phyloP scores from a whole-genome alignment of 1,140 invertebrate species.

The Cydia strobilella region DNA sequence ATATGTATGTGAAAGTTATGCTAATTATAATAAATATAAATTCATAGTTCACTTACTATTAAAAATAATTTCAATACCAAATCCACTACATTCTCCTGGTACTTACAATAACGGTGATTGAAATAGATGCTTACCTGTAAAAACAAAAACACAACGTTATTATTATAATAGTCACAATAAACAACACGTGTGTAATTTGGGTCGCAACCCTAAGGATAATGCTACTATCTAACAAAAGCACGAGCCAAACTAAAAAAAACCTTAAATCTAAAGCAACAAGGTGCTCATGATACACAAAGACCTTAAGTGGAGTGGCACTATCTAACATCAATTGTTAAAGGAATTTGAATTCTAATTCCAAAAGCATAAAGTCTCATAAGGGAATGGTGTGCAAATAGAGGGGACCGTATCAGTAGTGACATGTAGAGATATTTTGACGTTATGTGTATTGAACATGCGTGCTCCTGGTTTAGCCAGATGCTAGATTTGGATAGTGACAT shows the following conservation, averaged over 20 bases:
- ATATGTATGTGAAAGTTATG: not conserved
- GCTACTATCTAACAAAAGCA: conserved; percentile 15
- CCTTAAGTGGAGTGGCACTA: conserved; percentile 10
- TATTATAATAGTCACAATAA: conserved; percentile 33
- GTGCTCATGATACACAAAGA: not conserved
- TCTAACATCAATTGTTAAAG: not conserved
- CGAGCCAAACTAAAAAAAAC: not conserved
- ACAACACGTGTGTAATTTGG: conserved; percentile 31
- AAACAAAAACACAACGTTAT: conserved; percentile 29
- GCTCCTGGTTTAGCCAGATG: conserved; percentile 23
- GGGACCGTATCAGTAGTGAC: conserved; percentile 20
- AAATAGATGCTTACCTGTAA: conserved; percentile 28
- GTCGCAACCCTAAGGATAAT: conserved; percentile 27
- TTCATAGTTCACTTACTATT: not conserved
- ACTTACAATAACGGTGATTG: not conserved
- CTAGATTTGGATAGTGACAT: conserved; percentile 18
- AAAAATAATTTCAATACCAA: not conserved
- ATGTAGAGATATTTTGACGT: conserved; percentile 32
- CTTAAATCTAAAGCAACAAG: not conserved
- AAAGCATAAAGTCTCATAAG: not conserved
- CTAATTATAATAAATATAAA: not conserved
- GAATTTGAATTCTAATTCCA: not conserved
- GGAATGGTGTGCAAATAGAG: conserved; percentile 14
- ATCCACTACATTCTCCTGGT: not conserved
- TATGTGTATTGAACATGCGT: conserved; percentile 22